A percentile compares a stretch with the other conserved stretches of the same genome.
Conservation (phyloP, 2,797 vertebrate genomes). For the Craterocephalus amniculus region DNA sequence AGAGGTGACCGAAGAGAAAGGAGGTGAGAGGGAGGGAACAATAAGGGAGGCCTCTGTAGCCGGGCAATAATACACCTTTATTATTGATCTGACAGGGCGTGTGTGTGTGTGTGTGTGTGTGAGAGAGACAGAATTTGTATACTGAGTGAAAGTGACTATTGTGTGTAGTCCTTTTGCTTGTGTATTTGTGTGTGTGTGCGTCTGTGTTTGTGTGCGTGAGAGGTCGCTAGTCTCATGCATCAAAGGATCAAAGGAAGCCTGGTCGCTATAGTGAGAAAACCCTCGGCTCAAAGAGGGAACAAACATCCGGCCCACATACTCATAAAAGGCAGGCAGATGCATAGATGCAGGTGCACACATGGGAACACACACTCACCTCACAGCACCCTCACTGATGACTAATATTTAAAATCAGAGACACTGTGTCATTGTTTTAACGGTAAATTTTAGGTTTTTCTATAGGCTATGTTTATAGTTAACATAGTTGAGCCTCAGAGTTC, state of each 20-base stretch:
- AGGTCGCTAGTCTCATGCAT: conserved; percentile 66
- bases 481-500: background rate
- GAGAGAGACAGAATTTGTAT: conserved; percentile 53
- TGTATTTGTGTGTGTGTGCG: conserved; percentile 18
- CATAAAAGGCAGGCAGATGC: conserved; percentile 53
- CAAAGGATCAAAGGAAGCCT: conserved; percentile 71
- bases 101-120: conserved; percentile 55
- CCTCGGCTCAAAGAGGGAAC: conserved; percentile 62
- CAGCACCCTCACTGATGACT: background rate
- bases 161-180: conserved; percentile 31
- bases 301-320: conserved; percentile 48
- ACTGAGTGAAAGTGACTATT: conserved; percentile 37
- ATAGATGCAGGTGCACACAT: conserved; percentile 45
- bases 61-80: conserved; percentile 73
- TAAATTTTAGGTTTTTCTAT: too few relatives aligned
- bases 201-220: conserved; percentile 19
- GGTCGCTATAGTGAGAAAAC: conserved; percentile 66
- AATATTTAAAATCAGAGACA: background rate
- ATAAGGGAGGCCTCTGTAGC: conserved; percentile 50
- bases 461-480: too few relatives aligned
- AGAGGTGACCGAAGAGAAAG: conserved; percentile 39
- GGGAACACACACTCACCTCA: background rate
- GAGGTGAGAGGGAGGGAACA: conserved; percentile 22
- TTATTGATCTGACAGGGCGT: conserved; percentile 69
- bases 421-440: background rate